phyloP scores from a whole-genome alignment of 2,797 vertebrate species.

The Chaetophractus vellerosus region DNA sequence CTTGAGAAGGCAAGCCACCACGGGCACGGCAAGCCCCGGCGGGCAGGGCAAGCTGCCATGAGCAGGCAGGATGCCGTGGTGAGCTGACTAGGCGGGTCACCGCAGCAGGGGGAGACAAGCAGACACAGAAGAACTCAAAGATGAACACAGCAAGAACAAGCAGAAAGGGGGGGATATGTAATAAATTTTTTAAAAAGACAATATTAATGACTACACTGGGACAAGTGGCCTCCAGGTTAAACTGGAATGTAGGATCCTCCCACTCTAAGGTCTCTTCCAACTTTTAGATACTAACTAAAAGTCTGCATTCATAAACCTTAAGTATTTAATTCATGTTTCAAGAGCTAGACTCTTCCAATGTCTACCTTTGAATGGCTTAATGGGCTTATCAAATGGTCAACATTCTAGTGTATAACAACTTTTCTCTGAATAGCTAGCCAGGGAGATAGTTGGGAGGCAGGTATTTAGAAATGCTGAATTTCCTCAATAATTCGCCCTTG shows the following conservation, averaged over 20 bases:
- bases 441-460: not conserved
- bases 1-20: too few species aligned
- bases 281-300: slow-evolving; percentile 30
- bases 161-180: too few species aligned
- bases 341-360: slow-evolving; percentile 46
- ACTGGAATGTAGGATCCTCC: not conserved
- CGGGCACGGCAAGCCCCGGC: too few species aligned
- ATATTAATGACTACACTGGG: not conserved
- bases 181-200: too few species aligned
- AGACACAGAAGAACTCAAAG: too few species aligned
- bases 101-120: too few species aligned
- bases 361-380: not conserved
- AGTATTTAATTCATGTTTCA: slow-evolving; percentile 47
- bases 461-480: not conserved
- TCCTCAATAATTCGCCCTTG: slow-evolving; percentile 68
- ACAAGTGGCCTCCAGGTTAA: not conserved
- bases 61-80: too few species aligned
- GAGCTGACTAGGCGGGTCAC: too few species aligned
- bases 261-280: not conserved
- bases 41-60: too few species aligned
- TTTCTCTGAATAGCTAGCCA: slow-evolving; percentile 34
- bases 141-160: too few species aligned
- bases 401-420: not conserved
- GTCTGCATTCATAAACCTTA: not conserved
- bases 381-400: slow-evolving; percentile 47